These are phyloP conservation scores for Mormyrops attenuatus DNA, from an alignment of 2,797 vertebrate genomes.

Conservation along the genomic window DNA sequence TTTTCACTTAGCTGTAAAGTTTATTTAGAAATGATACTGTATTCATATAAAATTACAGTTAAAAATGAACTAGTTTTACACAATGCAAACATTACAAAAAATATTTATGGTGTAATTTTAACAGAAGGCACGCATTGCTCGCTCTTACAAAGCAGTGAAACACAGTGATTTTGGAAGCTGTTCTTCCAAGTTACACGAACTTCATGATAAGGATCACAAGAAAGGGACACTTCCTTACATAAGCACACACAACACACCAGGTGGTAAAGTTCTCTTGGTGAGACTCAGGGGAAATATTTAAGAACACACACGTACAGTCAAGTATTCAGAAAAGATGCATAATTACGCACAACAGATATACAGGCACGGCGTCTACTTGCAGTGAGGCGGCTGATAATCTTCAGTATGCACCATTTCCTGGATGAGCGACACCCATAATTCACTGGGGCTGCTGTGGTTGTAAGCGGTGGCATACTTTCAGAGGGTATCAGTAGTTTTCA, in stretches of 20 bases:
- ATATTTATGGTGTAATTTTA: constrained; percentile 19
- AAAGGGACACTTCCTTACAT: not conserved
- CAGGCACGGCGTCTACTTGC: not conserved
- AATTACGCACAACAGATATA: not conserved
- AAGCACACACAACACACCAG: not conserved
- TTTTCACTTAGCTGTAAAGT: constrained; percentile 47
- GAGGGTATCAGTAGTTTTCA: not conserved
- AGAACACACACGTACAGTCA: not conserved
- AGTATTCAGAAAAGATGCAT: not conserved
- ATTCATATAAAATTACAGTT: constrained; percentile 60
- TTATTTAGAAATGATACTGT: constrained; percentile 45
- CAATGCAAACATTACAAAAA: constrained; percentile 64
- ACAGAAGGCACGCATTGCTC: constrained; percentile 55
- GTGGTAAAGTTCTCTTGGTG: not conserved
- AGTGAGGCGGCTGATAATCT: not conserved
- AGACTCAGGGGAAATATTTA: not conserved
- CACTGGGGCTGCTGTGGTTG: not conserved
- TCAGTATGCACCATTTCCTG: not conserved
- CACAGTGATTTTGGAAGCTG: not conserved
- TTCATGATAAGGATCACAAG: not conserved
- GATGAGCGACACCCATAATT: not conserved
- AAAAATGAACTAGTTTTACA: constrained; percentile 55
- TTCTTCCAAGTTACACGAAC: not conserved
- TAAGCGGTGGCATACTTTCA: not conserved
- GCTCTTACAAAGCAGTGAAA: not conserved